Evolutionary conservation across 2,888 invertebrate species (phyloP), one percentile per base, ranked within the genome.

Genomic region (Cabera pusaria): DNA sequence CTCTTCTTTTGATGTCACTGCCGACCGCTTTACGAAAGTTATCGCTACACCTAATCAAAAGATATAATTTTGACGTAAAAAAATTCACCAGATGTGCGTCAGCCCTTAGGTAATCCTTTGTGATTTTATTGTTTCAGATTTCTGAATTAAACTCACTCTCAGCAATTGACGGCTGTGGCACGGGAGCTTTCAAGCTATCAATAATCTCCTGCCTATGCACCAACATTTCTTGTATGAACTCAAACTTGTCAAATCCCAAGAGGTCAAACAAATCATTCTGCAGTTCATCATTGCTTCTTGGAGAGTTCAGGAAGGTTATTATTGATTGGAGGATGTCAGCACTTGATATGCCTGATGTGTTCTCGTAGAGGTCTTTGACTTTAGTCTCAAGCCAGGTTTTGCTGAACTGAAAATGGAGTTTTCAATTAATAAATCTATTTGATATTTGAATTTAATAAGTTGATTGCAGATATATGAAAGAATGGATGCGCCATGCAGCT

Each of bases 231-330:
- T 92, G 90, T 12, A 95, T 93, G 39, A 96, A 88, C 63, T 96
- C 95, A 72, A 96, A 93, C 58, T 93, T 87, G 53, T 97, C 96
- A 72, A 95, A 97, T 0, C 98, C 98, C 10, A 97, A 89, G 2
- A 98, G 81, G 60, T 98, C 98, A 73, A 97, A 95, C 8, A 98
- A 81, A 75, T 96, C 95, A 64, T 94, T 94, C 70, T 96, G 94
- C 44, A 96, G 80, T 59, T 94, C 95, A 44, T 92, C 92, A 50
- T 91, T 92, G 12, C 87, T 88, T 48, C 91, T 87, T 6, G 90
- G 80, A 0, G 93, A 92, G 48, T 91, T 92, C 0, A 96, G 74
- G 44, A 92, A 85, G 0, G 87, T 86, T 9, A 92, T 79, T 9
- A 94, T 82, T 1, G 90, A 90, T 40, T 90, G 88, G 2, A 90